Evolutionary conservation across 2,113 vertebrate species (phyloP), one percentile per base, ranked within the genome.

Genomic region (Gallinago undulata): DNA sequence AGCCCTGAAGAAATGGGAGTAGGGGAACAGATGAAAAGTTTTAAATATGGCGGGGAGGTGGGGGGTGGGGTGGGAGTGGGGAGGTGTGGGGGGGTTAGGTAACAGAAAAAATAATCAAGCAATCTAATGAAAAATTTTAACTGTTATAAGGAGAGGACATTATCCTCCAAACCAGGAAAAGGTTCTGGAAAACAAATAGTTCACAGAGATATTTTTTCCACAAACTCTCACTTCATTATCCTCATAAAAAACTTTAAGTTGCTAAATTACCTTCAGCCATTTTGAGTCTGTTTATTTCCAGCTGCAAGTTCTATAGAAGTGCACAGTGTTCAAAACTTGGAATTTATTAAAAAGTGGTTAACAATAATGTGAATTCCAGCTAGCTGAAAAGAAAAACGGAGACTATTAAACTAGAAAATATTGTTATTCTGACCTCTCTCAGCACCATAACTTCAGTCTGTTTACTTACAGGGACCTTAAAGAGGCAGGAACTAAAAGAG

Each of bases 181-280:
- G 18, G 19, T 96, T 97, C 76, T 97, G 95, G 86, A 91, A 96
- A 98, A 97, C 80, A 96, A 96, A 90, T 89, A 93, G 59, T 94
- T 84, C 63, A 87, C 45, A 84, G 17, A 94, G 41, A 94, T 77
- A 80, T 75, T 96, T 97, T 97, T 97, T 90, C 87, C 93, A 98
- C 93, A 98, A 97, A 93, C 68, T 97, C 87, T 97, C 97, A 97
- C 95, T 97, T 98, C 96, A 97, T 98, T 97, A 97, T 91, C 43
- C 78, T 90, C 69, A 12, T 94, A 95, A 97, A 97, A 89, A 84
- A 84, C 81, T 91, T 97, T 80, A 97, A 97, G 95, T 78, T 96
- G 59, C 83, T 96, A 89, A 97, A 94, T 96, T 96, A 95, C 93
- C 88, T 97, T 95, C 84, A 96, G 72, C 77, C 88, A 81, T 96